These are phyloP conservation scores for Sinella curviseta DNA, from an alignment of 1,140 invertebrate genomes.

Conservation along the genomic window DNA sequence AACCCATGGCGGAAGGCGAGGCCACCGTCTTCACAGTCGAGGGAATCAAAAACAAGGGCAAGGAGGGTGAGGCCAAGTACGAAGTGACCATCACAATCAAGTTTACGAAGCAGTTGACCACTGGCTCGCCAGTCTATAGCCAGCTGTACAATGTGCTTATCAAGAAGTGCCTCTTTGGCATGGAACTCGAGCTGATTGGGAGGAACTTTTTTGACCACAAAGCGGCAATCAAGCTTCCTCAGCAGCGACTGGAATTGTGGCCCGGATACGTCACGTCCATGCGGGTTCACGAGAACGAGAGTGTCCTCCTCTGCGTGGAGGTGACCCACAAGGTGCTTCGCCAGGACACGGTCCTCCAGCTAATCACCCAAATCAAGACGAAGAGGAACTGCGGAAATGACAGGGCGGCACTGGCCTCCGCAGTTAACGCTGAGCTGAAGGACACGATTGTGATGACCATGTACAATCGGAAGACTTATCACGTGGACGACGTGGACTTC, in stretches of 20 bases:
- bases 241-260: slow-evolving; percentile 67
- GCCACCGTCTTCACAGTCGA: not conserved
- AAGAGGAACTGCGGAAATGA: not conserved
- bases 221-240: slow-evolving; percentile 54
- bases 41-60: not conserved
- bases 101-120: not conserved
- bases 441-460: slow-evolving; percentile 57
- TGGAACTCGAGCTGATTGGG: slow-evolving; percentile 57
- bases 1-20: not conserved
- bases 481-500: slow-evolving; percentile 67
- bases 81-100: not conserved
- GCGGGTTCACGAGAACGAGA: slow-evolving; percentile 67
- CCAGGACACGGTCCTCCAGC: slow-evolving; percentile 60
- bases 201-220: slow-evolving; percentile 55
- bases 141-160: slow-evolving; percentile 77
- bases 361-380: slow-evolving; percentile 50
- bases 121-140: slow-evolving; percentile 34
- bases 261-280: slow-evolving; percentile 74
- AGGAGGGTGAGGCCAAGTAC: not conserved
- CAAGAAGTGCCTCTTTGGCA: slow-evolving; percentile 67
- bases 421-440: not conserved
- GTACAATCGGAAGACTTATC: slow-evolving; percentile 75
- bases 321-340: slow-evolving; percentile 74
- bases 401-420: not conserved
- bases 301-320: slow-evolving; percentile 71